Conservation (phyloP, 2,797 vertebrate species). For the Coregonus sp. region DNA sequence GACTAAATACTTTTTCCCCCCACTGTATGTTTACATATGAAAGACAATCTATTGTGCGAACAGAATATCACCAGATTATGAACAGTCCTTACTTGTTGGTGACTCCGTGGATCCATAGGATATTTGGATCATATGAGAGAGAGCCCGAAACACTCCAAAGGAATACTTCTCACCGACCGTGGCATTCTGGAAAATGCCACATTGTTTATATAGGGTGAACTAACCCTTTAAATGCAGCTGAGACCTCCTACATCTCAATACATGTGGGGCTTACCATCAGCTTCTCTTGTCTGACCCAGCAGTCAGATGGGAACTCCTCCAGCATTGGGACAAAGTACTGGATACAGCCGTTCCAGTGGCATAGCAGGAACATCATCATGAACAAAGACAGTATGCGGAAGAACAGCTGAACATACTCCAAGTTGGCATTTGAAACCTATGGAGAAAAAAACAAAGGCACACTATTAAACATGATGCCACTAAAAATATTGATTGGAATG, state of each 20-base stretch:
- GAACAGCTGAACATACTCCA: constrained; percentile 77
- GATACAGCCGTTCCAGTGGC: constrained; percentile 84
- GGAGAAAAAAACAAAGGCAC: background rate
- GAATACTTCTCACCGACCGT: constrained; percentile 79
- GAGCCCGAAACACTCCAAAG: constrained; percentile 78
- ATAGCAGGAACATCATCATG: constrained; percentile 82
- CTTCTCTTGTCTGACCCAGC: constrained; percentile 80
- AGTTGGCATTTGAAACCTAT: constrained; percentile 79
- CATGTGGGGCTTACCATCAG: constrained; percentile 67
- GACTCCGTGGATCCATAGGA: constrained; percentile 79
- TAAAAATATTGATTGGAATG: background rate
- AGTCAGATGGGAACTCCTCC: constrained; percentile 79
- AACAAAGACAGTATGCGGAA: constrained; percentile 77
- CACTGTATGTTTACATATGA: constrained; percentile 11
- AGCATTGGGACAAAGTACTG: constrained; percentile 83
- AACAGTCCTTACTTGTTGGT: constrained; percentile 73
- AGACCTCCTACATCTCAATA: background rate
- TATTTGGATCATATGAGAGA: constrained; percentile 81
- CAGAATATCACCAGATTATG: constrained; percentile 24
- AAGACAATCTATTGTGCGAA: constrained; percentile 8
- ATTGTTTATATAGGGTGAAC: background rate
- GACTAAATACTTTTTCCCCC: no score
- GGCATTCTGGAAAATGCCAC: constrained; percentile 67
- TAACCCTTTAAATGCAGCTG: background rate
- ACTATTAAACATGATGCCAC: background rate